Evolutionary conservation across 2,113 vertebrate genomes (phyloP).

Genomic region (Eulemur rufifrons): DNA sequence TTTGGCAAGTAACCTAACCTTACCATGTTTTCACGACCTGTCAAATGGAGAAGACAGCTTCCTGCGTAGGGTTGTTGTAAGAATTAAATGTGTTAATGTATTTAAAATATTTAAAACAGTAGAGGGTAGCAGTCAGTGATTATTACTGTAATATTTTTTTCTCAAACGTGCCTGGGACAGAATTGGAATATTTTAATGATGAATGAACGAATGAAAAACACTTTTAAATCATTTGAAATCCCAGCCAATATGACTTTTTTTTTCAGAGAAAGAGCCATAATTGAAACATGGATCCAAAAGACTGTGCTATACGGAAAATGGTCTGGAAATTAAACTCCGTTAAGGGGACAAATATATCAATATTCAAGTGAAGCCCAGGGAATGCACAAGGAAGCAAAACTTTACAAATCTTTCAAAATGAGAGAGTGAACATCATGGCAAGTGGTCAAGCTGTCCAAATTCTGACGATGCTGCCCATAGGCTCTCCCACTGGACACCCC

Average conservation of each 20-base stretch:
- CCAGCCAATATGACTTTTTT: background rate
- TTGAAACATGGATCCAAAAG: background rate
- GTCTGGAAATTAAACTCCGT: background rate
- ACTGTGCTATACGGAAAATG: background rate
- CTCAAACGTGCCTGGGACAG: background rate
- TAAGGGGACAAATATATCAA: background rate
- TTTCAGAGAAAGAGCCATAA: background rate
- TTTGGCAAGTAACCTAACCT: background rate
- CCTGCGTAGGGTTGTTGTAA: background rate
- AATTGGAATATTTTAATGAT: background rate
- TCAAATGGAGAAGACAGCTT: background rate
- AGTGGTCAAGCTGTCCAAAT: background rate
- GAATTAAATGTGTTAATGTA: background rate
- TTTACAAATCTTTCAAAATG: background rate
- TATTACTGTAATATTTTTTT: background rate
- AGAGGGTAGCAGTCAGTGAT: background rate
- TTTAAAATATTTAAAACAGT: background rate
- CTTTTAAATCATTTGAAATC: slow-evolving; percentile 23
- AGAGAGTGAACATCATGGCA: background rate
- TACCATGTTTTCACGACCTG: background rate
- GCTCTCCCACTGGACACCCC: background rate
- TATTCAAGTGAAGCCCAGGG: background rate
- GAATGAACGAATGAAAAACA: background rate
- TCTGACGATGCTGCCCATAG: fast-evolving
- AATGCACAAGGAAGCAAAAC: background rate